phyloP scores from a whole-genome alignment of 2,888 invertebrate species.

The Gandaritis pyraliata region DNA sequence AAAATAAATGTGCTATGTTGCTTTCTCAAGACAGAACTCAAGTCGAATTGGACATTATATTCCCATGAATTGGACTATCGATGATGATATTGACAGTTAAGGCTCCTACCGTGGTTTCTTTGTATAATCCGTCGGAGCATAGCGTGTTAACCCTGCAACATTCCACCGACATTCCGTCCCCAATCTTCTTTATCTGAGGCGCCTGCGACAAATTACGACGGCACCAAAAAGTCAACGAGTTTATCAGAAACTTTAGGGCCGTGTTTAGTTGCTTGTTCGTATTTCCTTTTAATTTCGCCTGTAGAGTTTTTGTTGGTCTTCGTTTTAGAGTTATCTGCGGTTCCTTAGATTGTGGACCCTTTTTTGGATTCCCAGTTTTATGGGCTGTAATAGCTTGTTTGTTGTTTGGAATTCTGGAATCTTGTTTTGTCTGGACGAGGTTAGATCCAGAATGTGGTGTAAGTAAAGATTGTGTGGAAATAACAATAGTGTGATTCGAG shows the following conservation, averaged over 20 bases:
- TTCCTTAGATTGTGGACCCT: slow-evolving; percentile 32
- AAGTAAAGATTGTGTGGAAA: background rate
- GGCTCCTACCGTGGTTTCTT: slow-evolving; percentile 2
- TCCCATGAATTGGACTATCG: too few relatives aligned
- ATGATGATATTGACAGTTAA: background rate
- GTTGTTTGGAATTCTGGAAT: slow-evolving; percentile 22
- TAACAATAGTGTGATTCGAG: background rate
- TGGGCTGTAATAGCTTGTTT: slow-evolving; percentile 32
- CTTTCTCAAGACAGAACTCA: too few relatives aligned
- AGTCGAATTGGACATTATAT: too few relatives aligned
- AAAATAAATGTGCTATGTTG: too few relatives aligned
- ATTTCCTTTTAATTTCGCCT: slow-evolving; percentile 76
- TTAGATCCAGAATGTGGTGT: background rate
- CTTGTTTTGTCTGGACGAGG: slow-evolving; percentile 3
- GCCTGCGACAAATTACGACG: slow-evolving; percentile 83
- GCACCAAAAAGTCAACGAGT: slow-evolving; percentile 73
- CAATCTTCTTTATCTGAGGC: slow-evolving; percentile 78
- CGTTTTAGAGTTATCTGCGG: slow-evolving; percentile 60
- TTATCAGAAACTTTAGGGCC: slow-evolving; percentile 77
- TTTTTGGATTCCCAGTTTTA: slow-evolving; percentile 37
- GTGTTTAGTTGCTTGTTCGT: slow-evolving; percentile 75
- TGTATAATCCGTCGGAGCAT: slow-evolving; percentile 2
- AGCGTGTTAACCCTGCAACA: slow-evolving; percentile 37
- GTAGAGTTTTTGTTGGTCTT: slow-evolving; percentile 75
- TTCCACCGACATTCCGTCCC: slow-evolving; percentile 69